These are phyloP conservation scores for Diuraphis noxia DNA, from an alignment of 1,140 invertebrate species.

Conservation along the genomic window DNA sequence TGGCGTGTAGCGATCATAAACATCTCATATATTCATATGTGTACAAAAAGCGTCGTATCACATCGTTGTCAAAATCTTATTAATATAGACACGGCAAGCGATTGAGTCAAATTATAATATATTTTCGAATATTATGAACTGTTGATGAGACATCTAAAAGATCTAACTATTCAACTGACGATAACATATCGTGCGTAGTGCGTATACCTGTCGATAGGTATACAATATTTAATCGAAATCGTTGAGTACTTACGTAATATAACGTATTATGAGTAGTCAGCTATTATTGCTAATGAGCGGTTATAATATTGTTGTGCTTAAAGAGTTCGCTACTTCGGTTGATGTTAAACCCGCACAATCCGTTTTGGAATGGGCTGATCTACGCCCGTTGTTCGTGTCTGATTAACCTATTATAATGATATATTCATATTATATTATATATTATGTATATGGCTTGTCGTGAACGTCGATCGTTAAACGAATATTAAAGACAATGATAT, in stretches of 20 bases:
- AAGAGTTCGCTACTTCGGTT: background rate
- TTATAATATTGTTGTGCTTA: background rate
- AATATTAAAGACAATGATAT: slow-evolving; percentile 11
- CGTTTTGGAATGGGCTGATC: background rate
- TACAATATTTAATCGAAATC: background rate
- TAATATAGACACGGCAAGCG: background rate
- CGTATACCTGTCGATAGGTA: too few relatives aligned
- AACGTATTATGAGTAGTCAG: background rate
- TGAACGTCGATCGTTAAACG: background rate
- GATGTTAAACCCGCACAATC: background rate
- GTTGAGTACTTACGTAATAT: background rate
- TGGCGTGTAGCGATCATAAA: background rate
- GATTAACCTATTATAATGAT: slow-evolving; percentile 9
- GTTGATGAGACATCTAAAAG: background rate
- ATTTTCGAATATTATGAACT: background rate
- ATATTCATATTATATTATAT: background rate
- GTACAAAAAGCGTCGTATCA: background rate
- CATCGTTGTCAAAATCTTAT: background rate
- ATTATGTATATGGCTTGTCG: background rate
- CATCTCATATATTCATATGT: background rate
- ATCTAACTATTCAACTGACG: background rate
- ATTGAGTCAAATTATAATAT: background rate
- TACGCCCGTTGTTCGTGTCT: background rate
- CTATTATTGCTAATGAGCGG: background rate
- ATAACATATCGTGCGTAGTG: background rate